Evolutionary conservation across 2,113 vertebrate species (phyloP).

Genomic region (Xiphophorus couchianus): DNA sequence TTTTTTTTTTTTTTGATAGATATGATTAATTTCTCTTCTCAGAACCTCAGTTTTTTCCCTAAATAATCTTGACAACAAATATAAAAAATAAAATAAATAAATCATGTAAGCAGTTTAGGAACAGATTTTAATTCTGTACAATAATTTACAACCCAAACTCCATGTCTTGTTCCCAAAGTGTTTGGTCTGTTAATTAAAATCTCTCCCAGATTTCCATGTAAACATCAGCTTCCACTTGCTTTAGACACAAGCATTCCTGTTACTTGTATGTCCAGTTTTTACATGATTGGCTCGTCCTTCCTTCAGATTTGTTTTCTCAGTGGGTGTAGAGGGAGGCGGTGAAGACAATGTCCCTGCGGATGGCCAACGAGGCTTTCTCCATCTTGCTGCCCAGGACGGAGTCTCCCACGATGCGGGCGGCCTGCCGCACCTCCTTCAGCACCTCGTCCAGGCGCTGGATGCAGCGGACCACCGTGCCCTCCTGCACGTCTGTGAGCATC

Average conservation of each 20-base stretch:
- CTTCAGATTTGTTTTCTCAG: conserved; percentile 62
- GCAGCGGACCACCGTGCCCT: conserved; percentile 92
- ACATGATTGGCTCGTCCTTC: conserved; percentile 14
- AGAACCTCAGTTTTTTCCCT: neutral
- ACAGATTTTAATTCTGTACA: conserved; percentile 73
- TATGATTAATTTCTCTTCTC: neutral
- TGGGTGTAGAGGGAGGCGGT: conserved; percentile 93
- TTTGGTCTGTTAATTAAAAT: conserved; percentile 58
- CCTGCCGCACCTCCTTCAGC: conserved; percentile 89
- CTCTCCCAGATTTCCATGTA: conserved; percentile 33
- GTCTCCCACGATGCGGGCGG: conserved; percentile 89
- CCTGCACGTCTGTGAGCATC: conserved; percentile 88
- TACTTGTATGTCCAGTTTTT: neutral
- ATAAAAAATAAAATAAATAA: too few relatives aligned
- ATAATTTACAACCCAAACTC: conserved; percentile 65
- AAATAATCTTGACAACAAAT: neutral
- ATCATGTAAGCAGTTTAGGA: neutral
- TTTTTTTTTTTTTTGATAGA: neutral
- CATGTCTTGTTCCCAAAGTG: neutral
- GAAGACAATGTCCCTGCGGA: conserved; percentile 93
- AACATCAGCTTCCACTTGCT: conserved; percentile 38
- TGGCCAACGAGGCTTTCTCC: conserved; percentile 88
- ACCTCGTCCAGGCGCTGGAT: conserved; percentile 93
- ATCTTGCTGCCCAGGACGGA: conserved; percentile 91
- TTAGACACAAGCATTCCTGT: conserved; percentile 44